Evolutionary conservation across 2,888 invertebrate species (phyloP).

Genomic region (Megamerina dolium): DNA sequence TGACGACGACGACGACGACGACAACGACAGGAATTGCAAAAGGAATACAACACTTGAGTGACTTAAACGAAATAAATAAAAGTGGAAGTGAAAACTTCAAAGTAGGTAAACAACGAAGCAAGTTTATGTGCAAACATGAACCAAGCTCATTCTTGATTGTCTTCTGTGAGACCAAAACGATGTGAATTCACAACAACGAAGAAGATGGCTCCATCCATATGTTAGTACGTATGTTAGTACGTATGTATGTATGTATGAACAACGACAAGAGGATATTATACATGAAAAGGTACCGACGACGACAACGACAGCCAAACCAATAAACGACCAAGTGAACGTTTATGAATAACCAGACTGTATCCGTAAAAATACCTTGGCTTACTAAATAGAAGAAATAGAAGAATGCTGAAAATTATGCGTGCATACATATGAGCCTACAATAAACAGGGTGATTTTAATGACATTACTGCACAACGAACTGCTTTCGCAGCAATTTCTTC

Average conservation of each 20-base stretch:
- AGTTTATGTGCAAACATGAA: constrained; percentile 23
- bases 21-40: too few relatives aligned
- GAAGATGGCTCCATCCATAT: too few relatives aligned
- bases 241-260: background rate
- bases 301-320: background rate
- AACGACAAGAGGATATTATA: too few relatives aligned
- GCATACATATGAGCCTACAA: background rate
- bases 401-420: too few relatives aligned
- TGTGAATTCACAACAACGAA: too few relatives aligned
- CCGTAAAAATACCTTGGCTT: background rate
- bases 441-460: background rate
- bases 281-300: constrained; percentile 2
- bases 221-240: background rate
- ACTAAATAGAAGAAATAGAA: too few relatives aligned
- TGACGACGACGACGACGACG: background rate
- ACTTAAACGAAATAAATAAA: constrained; percentile 22
- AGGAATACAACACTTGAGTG: too few relatives aligned
- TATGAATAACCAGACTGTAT: background rate
- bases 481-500: too few relatives aligned
- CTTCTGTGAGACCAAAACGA: constrained; percentile 10
- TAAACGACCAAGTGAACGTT: background rate
- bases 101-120: constrained; percentile 17
- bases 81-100: constrained; percentile 28
- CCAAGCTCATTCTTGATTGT: too few relatives aligned
- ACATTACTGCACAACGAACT: too few relatives aligned